These are phyloP conservation scores for Catocala sponsa DNA, from an alignment of 2,888 invertebrate species.

Conservation along the genomic window DNA sequence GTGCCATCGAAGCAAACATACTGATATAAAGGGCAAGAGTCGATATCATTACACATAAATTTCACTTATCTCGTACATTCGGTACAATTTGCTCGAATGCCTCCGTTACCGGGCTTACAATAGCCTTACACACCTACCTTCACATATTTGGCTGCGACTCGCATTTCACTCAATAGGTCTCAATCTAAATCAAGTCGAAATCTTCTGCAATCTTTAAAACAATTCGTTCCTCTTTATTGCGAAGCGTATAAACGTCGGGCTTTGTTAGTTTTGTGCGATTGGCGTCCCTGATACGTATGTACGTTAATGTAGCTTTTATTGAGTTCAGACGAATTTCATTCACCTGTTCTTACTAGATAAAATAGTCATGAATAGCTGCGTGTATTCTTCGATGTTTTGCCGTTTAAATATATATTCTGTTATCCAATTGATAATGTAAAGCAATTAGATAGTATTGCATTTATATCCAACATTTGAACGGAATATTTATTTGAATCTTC, in stretches of 20 bases:
- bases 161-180: slow-evolving; percentile 48
- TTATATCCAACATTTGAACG: too few relatives aligned
- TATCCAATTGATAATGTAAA: too few relatives aligned
- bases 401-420: too few relatives aligned
- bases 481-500: too few relatives aligned
- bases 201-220: slow-evolving; percentile 36
- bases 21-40: slow-evolving; percentile 77
- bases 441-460: too few relatives aligned
- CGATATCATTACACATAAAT: slow-evolving; percentile 83
- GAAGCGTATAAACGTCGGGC: slow-evolving; percentile 18
- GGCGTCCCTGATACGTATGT: background rate
- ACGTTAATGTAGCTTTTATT: slow-evolving; percentile 3
- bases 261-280: slow-evolving; percentile 23
- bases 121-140: slow-evolving; percentile 40
- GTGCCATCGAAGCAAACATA: slow-evolving; percentile 76
- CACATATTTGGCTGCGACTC: slow-evolving; percentile 42
- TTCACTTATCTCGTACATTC: slow-evolving; percentile 79
- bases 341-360: too few relatives aligned
- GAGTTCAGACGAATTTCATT: background rate
- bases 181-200: slow-evolving; percentile 48
- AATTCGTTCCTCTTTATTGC: slow-evolving; percentile 37
- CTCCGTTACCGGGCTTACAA: slow-evolving; percentile 50
- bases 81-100: slow-evolving; percentile 73
- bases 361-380: too few relatives aligned
- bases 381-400: too few relatives aligned